Base-by-base conservation (phyloP, 1,140 invertebrate genomes). In the Pseudomyrmex pallidus region DNA sequence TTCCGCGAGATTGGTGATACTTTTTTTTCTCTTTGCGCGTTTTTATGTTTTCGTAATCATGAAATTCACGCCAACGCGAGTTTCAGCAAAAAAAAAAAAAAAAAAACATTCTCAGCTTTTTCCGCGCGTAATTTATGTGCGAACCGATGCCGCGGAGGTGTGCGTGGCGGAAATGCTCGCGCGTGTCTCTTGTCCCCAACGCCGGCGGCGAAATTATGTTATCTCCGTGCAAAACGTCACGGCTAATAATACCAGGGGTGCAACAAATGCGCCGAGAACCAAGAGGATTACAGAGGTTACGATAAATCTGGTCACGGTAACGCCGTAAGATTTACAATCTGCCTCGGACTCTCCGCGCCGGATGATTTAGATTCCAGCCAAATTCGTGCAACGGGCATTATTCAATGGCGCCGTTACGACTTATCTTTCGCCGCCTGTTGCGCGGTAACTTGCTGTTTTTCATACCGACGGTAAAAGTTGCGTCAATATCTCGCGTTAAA, bases 241-340 rank as follows among this genome's bases (percentile, higher is more conserved):
- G 61, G 62, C 82, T 84, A 84, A 86, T 84, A 86, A 84, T 74
- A 84, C 63, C 68, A n/a, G 44, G 15, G 12, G 48, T 17, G 56
- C 82, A 86, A 78, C 82, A 74, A 86, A 85, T 76, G 84, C 84
- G 62, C 50, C 61, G 57, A 46, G 72, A 50, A 56, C 44, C 70
- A 62, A 44, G 35, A 44, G 83, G 67, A 86, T 86, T 87, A 76
- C 76, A 22, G 50, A 67, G 66, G 57, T 82, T 64, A 67, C 84
- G 25, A 87, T 87, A 87, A 87, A 87, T 87, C 84, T 73, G 61
- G 67, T 46, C 67, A 48, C 59, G 25, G 64, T 73, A 74, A 80
- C 83, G 74, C 62, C 59, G 59, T 64, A 85, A 87, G 86, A 85
- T 87, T 85, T 87, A 87, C 84, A 85, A 85, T 87, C 70, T 61